These are phyloP conservation scores for Paralvinella palmiformis DNA, from an alignment of 1,140 invertebrate genomes.

Conservation along the genomic window DNA sequence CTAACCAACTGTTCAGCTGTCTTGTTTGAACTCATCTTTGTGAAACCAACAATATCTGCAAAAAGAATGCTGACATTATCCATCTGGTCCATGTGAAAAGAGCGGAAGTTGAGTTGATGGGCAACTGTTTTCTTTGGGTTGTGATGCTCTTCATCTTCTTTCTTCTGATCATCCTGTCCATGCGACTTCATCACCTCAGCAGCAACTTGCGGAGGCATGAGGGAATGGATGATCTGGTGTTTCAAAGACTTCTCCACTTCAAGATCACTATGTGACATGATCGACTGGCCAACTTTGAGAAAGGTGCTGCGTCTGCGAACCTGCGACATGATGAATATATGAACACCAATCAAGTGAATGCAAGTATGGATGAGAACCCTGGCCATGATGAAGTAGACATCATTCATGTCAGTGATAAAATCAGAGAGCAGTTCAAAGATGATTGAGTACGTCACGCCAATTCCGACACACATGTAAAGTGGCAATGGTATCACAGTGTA, in stretches of 20 bases:
- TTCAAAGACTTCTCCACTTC: conserved; percentile 90
- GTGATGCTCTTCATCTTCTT: conserved; percentile 29
- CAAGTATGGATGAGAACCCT: conserved; percentile 76
- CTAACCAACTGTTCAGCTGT: conserved; percentile 65
- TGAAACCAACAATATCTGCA: conserved; percentile 96
- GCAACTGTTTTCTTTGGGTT: conserved; percentile 26
- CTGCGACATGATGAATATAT: conserved; percentile 84
- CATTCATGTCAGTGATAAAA: conserved; percentile 25
- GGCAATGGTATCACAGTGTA: conserved; percentile 90
- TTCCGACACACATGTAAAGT: conserved; percentile 71
- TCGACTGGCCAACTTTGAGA: conserved; percentile 91
- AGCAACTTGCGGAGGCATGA: conserved; percentile 90
- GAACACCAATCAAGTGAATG: conserved; percentile 85
- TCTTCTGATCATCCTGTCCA: conserved; percentile 21
- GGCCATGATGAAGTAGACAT: conserved; percentile 50
- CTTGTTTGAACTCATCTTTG: conserved; percentile 94
- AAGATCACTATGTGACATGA: conserved; percentile 76
- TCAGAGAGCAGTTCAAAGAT: conserved; percentile 64
- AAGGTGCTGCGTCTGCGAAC: conserved; percentile 84
- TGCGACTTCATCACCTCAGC: conserved; percentile 16
- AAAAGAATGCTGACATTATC: conserved; percentile 79
- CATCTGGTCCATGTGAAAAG: conserved; percentile 94
- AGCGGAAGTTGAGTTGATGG: conserved; percentile 33
- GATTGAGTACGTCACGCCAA: conserved; percentile 73
- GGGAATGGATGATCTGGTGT: conserved; percentile 94